Evolutionary conservation across 2,888 invertebrate species (phyloP), one percentile per base, ranked within the genome.

Genomic region (Drosophila colorata): DNA sequence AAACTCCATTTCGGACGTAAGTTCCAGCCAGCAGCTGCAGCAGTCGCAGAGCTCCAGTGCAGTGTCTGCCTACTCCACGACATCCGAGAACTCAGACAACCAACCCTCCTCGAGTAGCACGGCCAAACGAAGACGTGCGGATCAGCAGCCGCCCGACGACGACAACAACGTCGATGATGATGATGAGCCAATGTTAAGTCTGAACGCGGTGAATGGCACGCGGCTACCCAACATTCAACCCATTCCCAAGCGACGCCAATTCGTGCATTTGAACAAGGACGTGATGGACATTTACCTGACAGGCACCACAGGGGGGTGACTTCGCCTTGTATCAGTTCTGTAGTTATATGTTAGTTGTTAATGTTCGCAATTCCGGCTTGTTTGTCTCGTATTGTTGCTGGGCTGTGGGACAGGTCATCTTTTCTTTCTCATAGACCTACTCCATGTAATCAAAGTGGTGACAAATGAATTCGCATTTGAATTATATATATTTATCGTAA

Each of bases 121-220:
- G 3, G 46, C 57, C 4, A 69, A 74, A 59, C 60, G 66, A 11
- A 49, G 47, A 18, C 59, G 74, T 13, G 7, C 40, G 11, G 48
- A 57, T 23, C 13, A 35, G 2, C 8, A n/a, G 8, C 3, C 71
- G 0, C 8, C 43, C 7, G 53, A 53, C 33, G 43, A 53, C 6
- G 38, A 11, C 38, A 18, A 35, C 4, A 44, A 31, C 18, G 33
- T 23, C 3, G 70, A 60, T 6, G 64, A 67, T 7, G 77, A 84
- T n/a, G 57, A 74, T 4, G 72, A 74, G 3, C 18, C 63, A 6
- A 40, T 55, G 35, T 37, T 78, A 2, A 80, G 90, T 18, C 55
- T 86, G 3, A 89, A 89, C 64, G 89, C 86, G 0, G 64, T 86
- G 0, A 86, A 86, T 51, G 88, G 90, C 0, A 77, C 75, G 0